phyloP scores from a whole-genome alignment of 37 sponge, comb jelly and placozoan genomes.

The Amphimedon queenslandica region DNA sequence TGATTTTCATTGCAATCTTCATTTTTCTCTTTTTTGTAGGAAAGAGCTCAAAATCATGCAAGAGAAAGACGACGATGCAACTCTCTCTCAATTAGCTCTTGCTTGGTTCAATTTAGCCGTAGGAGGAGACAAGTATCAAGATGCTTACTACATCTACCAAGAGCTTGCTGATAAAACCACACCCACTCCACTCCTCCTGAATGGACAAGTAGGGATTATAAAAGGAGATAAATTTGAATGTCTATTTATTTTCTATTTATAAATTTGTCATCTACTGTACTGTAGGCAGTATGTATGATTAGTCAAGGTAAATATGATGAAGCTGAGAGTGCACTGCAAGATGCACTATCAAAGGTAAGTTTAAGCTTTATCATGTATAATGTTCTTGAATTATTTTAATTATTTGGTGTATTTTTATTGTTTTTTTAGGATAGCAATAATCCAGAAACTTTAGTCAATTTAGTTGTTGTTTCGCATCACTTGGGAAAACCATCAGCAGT shows the following conservation, averaged over 20 bases:
- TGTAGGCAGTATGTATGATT: conserved; percentile 78
- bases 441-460: conserved; percentile 91
- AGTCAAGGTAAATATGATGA: conserved; percentile 93
- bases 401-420: not conserved
- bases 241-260: too few relatives aligned
- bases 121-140: conserved; percentile 92
- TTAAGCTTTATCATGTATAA: not conserved
- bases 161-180: conserved; percentile 95
- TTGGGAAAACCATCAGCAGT: conserved; percentile 88
- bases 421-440: conserved; percentile 83
- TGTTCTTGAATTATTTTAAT: not conserved
- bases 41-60: conserved; percentile 93
- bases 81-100: conserved; percentile 87
- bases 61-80: conserved; percentile 94
- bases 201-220: conserved; percentile 64
- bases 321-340: conserved; percentile 86
- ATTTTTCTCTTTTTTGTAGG: conserved; percentile 28
- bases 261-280: not conserved
- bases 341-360: conserved; percentile 86
- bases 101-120: conserved; percentile 94
- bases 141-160: conserved; percentile 95
- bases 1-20: not conserved
- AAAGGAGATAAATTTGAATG: not conserved
- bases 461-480: conserved; percentile 87
- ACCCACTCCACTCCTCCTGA: conserved; percentile 90